Conservation (phyloP, 2,888 invertebrate genomes). For the Volucella zonaria region DNA sequence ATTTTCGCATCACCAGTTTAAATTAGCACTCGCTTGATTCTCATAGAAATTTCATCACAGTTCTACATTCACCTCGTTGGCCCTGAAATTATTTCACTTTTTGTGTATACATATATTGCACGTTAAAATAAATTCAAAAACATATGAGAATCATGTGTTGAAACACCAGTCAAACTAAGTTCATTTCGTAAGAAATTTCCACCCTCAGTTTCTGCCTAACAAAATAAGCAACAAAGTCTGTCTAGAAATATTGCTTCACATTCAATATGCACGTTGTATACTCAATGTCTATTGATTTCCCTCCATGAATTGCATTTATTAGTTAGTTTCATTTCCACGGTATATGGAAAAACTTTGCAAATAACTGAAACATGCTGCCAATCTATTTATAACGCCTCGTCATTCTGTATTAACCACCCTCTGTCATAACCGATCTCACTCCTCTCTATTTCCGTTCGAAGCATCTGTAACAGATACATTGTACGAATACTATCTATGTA, state of each 20-base stretch:
- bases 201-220: too few relatives aligned
- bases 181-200: too few relatives aligned
- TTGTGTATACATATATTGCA: too few relatives aligned
- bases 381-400: constrained; percentile 71
- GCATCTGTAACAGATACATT: constrained; percentile 53
- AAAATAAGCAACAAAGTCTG: too few relatives aligned
- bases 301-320: constrained; percentile 71
- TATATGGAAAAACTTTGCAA: constrained; percentile 72
- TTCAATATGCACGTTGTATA: constrained; percentile 36
- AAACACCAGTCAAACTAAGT: too few relatives aligned
- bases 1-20: too few relatives aligned
- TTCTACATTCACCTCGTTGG: too few relatives aligned
- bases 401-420: constrained; percentile 60
- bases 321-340: constrained; percentile 34
- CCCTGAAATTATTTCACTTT: too few relatives aligned
- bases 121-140: too few relatives aligned
- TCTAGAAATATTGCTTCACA: constrained; percentile 4
- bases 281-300: constrained; percentile 50
- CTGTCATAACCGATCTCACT: constrained; percentile 22
- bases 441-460: constrained; percentile 13
- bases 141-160: too few relatives aligned
- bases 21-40: too few relatives aligned
- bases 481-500: constrained; percentile 17
- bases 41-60: too few relatives aligned
- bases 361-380: constrained; percentile 72